Evolutionary conservation across 2,888 invertebrate genomes (phyloP), one percentile per base, ranked within the genome.

Genomic region (Apotomis capreana): DNA sequence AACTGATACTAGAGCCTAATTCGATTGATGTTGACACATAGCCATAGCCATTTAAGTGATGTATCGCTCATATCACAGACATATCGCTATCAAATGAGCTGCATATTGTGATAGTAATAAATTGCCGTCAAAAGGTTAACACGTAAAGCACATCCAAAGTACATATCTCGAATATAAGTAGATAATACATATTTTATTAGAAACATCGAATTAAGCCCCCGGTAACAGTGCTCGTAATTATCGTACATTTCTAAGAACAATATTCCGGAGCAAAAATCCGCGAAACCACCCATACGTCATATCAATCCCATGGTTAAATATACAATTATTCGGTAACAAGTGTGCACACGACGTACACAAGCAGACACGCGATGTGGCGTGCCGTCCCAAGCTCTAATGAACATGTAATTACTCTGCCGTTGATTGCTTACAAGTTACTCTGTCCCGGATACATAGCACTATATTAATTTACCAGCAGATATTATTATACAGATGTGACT

Each of bases 281-380:
- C 57, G 36, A 37, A 37, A 70, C 67, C 72, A 64, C 74, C 74
- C 75, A 40, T 81, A 79, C 80, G 78, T 83, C 82, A 81, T 80
- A 83, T 83, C 78, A 78, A 81, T 81, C 79, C 76, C 69, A 69
- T 37, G 54, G 76, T 74, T 78, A 79, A 79, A 80, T 82, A 81
- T 79, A 84, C 81, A 85, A 85, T 85, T 83, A 79, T 79, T 84
- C 77, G 80, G 84, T 81, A 83, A 82, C 84, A 83, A 82, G 81
- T 83, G 79, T 52, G 70, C 58, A 74, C 78, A 75, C 80, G 75
- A 80, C 79, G 78, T 60, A 63, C 63, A 15, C 61, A 57, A 63
- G 72, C 76, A 79, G 85, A 83, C 90, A 91, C 89, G 90, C 90
- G 84, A 90, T 82, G 84, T 90, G 78, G 87, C 91, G 89, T 90